Evolutionary conservation across 1,140 invertebrate genomes (phyloP), one percentile per base, ranked within the genome.

Genomic region (Drosophila lini): DNA sequence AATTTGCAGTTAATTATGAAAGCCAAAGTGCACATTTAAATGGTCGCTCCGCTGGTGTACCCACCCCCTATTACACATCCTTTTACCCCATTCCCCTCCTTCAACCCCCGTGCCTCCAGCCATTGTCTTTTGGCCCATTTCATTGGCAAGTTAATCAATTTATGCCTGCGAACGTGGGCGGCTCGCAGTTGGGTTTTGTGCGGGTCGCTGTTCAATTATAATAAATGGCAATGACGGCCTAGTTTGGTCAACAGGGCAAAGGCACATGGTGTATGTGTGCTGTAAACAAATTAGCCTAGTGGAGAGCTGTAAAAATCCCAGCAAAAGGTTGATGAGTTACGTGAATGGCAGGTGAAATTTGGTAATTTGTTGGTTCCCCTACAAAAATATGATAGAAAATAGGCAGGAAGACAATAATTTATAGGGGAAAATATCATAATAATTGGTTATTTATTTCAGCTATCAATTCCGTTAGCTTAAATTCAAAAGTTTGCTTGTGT

Each of bases 131-230:
- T 22, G 38, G 41, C 22, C 71, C 52, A 38, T 53, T 41, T 28
- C 61, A 50, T 67, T 56, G 53, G 74, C 32, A 58, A 63, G 48
- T 74, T 85, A 81, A 86, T 81, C 79, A 86, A 81, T 81, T 86
- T 82, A 86, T 85, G 82, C 41, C 71, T 31, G 53, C 19, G 22
- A 25, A 48, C 44, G 81, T 64, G 41, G 77, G 53, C 59, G 60
- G 40, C 28, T 45, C 32, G 42, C 53, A 47, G 40, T 40, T 47
- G 11, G 68, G 68, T 40, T 57, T 34, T 60, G 57, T 53, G 68
- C 42, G 57, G 65, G 38, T 44, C 44, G 74, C 40, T 36, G 65
- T 74, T 67, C 67, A 74, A 86, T 88, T 82, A 86, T 77, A 80
- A 76, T 74, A 80, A 86, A 86, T 82, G 69, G 60, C 75, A 68